A percentile compares a stretch with the other conserved stretches of the same genome.
Evolutionary conservation across 1,140 invertebrate genomes (phyloP).

Genomic region (Zaprionus kolodkinae): DNA sequence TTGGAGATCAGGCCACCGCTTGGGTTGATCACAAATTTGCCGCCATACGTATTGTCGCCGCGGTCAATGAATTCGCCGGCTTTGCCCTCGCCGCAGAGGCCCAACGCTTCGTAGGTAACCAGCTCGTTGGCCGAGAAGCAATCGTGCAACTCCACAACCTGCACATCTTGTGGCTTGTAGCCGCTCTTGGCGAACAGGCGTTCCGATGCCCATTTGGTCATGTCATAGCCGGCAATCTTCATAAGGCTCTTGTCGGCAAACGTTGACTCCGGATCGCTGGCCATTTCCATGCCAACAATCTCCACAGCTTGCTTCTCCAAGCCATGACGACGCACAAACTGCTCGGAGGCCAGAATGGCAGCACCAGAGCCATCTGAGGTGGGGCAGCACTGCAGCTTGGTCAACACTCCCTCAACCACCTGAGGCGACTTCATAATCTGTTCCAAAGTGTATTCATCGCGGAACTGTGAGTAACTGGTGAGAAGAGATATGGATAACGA

Average conservation of each 20-base stretch:
- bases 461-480: constrained; percentile 94
- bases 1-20: constrained; percentile 99
- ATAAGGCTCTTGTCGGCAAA: constrained; percentile 92
- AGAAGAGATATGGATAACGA: constrained; percentile 1
- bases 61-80: constrained; percentile 96
- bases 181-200: constrained; percentile 92
- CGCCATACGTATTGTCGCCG: constrained; percentile 98
- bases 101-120: constrained; percentile 98
- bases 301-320: constrained; percentile 95
- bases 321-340: constrained; percentile 93
- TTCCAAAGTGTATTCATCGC: constrained; percentile 94
- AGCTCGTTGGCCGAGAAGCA: constrained; percentile 99
- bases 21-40: constrained; percentile 98
- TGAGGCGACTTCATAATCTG: constrained; percentile 94
- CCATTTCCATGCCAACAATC: constrained; percentile 98
- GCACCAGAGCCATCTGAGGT: constrained; percentile 98
- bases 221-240: constrained; percentile 97
- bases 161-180: constrained; percentile 91
- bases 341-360: constrained; percentile 94
- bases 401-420: constrained; percentile 96
- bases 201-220: constrained; percentile 94
- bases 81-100: constrained; percentile 95
- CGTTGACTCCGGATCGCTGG: constrained; percentile 94
- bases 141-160: constrained; percentile 99
- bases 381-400: constrained; percentile 98